Conservation (phyloP, 2,797 vertebrate genomes). For the Ciconia nigra region DNA sequence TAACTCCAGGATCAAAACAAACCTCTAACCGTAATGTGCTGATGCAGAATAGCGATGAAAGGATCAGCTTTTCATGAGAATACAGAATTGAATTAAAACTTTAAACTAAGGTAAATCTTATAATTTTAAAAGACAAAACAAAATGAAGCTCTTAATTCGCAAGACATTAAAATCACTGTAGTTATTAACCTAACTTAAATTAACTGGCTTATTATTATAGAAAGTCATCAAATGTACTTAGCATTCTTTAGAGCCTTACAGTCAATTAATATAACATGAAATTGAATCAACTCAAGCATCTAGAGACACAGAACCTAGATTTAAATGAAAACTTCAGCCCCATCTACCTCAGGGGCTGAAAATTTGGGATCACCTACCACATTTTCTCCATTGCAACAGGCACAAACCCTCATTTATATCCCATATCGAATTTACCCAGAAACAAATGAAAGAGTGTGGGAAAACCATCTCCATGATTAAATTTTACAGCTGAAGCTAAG, state of each 20-base stretch:
- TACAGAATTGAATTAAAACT: neutral
- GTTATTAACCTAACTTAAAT: conserved; percentile 56
- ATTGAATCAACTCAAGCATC: conserved; percentile 54
- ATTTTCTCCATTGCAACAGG: neutral
- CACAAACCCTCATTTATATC: conserved; percentile 9
- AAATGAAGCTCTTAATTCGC: conserved; percentile 36
- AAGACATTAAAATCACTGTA: conserved; percentile 33
- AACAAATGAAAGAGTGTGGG: conserved; percentile 5
- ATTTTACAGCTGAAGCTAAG: conserved; percentile 1
- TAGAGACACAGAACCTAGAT: conserved; percentile 43
- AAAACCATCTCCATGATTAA: conserved; percentile 31
- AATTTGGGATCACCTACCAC: conserved; percentile 39
- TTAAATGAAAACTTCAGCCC: conserved; percentile 45
- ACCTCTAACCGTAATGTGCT: neutral
- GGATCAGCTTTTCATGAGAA: neutral
- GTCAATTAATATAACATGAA: conserved; percentile 62
- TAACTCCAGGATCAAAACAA: neutral
- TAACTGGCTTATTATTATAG: conserved; percentile 50
- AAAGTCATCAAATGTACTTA: conserved; percentile 61
- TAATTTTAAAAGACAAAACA: neutral
- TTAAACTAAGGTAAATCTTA: conserved; percentile 16
- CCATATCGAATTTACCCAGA: conserved; percentile 20
- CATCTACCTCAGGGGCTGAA: conserved; percentile 32
- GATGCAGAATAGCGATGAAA: neutral
- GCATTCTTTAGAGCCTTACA: conserved; percentile 36